Evolutionary conservation across 2,888 invertebrate genomes (phyloP).

Genomic region (Ormyrus thymus): DNA sequence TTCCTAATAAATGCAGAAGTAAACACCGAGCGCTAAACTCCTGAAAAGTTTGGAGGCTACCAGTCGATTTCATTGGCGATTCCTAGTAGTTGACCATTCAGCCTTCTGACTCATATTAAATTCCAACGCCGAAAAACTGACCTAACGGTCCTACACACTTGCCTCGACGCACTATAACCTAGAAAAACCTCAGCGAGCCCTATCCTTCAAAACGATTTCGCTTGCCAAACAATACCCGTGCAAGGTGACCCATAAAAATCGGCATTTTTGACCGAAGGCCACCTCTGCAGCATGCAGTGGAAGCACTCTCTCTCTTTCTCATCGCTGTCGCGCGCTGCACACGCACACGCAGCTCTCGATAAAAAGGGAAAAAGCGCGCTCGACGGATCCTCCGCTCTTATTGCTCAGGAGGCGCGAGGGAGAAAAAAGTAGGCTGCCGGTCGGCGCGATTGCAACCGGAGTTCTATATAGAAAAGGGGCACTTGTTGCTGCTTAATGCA

Average conservation of each 20-base stretch:
- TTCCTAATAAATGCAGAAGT: no score
- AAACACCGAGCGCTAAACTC: no score
- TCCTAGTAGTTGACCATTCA: slow-evolving; percentile 1
- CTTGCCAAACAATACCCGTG: not conserved
- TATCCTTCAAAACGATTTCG: no score
- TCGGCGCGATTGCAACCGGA: not conserved
- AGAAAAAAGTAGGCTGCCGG: not conserved
- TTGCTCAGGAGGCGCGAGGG: not conserved
- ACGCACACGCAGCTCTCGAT: no score
- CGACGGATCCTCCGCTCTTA: no score
- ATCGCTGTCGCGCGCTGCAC: no score
- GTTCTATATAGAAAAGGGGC: not conserved
- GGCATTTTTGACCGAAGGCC: slow-evolving; percentile 25
- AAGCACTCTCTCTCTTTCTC: no score
- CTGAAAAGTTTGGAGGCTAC: not conserved
- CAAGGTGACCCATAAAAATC: slow-evolving; percentile 17
- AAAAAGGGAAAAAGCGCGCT: no score
- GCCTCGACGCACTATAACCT: no score
- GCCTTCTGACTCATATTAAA: slow-evolving; percentile 40
- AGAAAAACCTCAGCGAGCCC: no score
- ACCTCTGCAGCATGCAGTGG: not conserved
- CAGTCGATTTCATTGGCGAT: slow-evolving; percentile 17
- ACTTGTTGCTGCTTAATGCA: slow-evolving; percentile 19
- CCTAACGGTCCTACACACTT: not conserved
- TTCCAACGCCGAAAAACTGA: slow-evolving; percentile 10